Base-by-base conservation (phyloP, 2,797 vertebrate species). In the Pachyuromys duprasi region DNA sequence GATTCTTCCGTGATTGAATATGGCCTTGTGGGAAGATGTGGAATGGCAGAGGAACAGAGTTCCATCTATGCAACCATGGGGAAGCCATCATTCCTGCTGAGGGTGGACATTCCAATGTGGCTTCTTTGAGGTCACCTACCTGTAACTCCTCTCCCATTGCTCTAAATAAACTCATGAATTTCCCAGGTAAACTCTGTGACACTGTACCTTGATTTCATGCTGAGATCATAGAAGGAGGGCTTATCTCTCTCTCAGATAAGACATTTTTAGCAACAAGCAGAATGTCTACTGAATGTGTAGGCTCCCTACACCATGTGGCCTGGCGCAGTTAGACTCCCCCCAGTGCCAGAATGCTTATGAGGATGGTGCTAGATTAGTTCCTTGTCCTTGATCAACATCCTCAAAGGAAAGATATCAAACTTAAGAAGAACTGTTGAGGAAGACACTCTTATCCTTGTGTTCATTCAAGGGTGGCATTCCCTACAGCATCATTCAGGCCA, bases 401-500 rank as follows among this genome's bases (percentile, higher is more conserved):
- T 87, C 8, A 49, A 86, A 69, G 74, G 33, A 93, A 76, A 70
- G 6, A 92, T 57, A 93, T 4, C 20, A 88, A 90, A 11, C 18
- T 87, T 87, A 91, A 81, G 17, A 33, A 14, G 26, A 91, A 70
- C 62, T 74, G 26, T 89, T 89, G 62, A 83, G 17, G 75, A 94
- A 82, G 11, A 84, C 33, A 57, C 0, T n/a, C 7, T 91, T 80
- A 93, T 57, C 49, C 49, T 49, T 49, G 49, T 49, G 49, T 53
- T 83, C 67, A 92, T 62, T 94, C 72, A 90, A 94, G 72, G 31
- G 82, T 67, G 82, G 55, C 4, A 84, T 87, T 90, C 89, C 62
- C 49, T 90, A 42, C n/a, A 14, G 80, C 94, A 90, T 75, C 49
- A 88, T 53, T 2, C 17, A 81, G 63, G 8, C 11, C 17, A n/a